Evolutionary conservation across 2,888 invertebrate species (phyloP), one percentile per base, ranked within the genome.

Genomic region (Drosophila fungiperda): DNA sequence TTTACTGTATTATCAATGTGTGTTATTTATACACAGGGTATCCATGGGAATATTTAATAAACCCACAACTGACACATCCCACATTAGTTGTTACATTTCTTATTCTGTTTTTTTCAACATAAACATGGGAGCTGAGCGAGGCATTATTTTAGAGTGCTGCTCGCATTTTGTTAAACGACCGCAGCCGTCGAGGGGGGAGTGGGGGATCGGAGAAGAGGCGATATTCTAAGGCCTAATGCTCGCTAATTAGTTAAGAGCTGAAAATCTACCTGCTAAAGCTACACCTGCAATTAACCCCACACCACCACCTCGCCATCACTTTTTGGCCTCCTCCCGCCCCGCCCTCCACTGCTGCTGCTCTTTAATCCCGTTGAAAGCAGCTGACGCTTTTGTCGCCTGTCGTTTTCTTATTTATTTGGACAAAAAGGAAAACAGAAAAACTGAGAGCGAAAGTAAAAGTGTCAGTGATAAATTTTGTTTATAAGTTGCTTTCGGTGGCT

Each of bases 401-500:
- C 70, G 70, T 64, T 75, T 70, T 54, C 58, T 76, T 80, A 76
- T 78, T 78, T 78, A 71, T 78, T 71, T 70, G 32, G 42, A 29
- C 8, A 32, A n/a, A 4, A 38, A 29, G 29, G 29, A 15, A 17
- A 42, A 42, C 38, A 17, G 26, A 33, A 69, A 69, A 53, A 72
- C 5, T 29, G 29, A 76, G 26, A 50, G 29, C 11, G 36, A 9
- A 33, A 35, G 17, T 68, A 74, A 52, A 70, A 73, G 64, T 80
- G 77, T 68, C 81, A 71, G 81, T 81, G 78, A 80, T 80, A 81
- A 81, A 80, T 80, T 80, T 81, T 57, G 79, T 77, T 80, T 73
- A 77, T 70, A 81, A 77, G 81, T 76, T 80, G 68, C 49, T 20
- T 38, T 29, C 12, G 20, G 17, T n/a, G 32, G 11, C 48, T 53